Evolutionary conservation across 2,888 invertebrate species (phyloP).

Genomic region (Tinea semifulvella): DNA sequence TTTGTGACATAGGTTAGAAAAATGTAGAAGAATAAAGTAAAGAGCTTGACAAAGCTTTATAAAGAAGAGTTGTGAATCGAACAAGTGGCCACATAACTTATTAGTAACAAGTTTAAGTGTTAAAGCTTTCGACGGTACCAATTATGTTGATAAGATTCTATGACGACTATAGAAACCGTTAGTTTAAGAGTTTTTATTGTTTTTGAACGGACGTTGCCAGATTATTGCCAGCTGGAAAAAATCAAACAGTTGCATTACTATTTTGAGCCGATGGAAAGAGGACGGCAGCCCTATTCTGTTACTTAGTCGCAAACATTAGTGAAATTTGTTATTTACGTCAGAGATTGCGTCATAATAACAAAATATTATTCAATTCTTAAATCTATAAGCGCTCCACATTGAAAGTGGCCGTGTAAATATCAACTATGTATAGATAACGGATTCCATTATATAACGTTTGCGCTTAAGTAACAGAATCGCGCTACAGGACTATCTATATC

Average conservation of each 20-base stretch:
- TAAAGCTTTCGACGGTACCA: constrained; percentile 12
- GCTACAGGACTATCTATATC: no score
- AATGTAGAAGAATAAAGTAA: constrained; percentile 27
- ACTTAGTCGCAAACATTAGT: no score
- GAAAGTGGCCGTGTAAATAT: no score
- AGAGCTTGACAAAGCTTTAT: constrained; percentile 66
- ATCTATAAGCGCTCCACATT: no score
- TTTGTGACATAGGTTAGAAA: constrained; percentile 7
- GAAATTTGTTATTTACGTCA: no score
- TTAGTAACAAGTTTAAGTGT: neutral
- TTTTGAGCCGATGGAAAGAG: neutral
- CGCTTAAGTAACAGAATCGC: no score
- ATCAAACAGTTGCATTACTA: neutral
- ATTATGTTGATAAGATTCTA: constrained; percentile 11
- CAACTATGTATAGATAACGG: no score
- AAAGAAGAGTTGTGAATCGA: constrained; percentile 65
- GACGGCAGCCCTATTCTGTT: no score
- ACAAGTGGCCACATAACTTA: constrained; percentile 58
- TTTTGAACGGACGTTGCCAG: neutral
- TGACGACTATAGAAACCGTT: neutral
- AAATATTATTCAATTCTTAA: no score
- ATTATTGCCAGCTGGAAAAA: no score
- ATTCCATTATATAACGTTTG: no score
- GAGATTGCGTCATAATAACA: no score
- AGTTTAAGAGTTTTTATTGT: constrained; percentile 2